Percentiles rank a stretch among this genome's conserved stretches.
Conservation (phyloP, 2,113 vertebrate genomes). For the Zapus hudsonius region DNA sequence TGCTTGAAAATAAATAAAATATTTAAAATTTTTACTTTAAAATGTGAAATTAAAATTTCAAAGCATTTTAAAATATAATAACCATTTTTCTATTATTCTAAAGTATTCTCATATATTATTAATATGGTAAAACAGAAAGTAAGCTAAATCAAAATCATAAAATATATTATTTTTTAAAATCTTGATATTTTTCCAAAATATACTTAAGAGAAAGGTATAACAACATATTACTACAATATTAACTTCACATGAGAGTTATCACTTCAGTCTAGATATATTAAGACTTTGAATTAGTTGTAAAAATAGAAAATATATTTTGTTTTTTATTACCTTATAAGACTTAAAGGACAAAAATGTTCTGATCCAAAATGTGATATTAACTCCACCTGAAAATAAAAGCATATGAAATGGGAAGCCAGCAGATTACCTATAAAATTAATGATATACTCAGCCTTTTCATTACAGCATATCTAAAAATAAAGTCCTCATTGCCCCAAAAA, state of each 20-base stretch:
- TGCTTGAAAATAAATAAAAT: too few species aligned
- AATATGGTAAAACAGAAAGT: conserved; percentile 11
- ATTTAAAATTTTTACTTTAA: too few species aligned
- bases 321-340: conserved; percentile 94
- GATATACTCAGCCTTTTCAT: conserved; percentile 29
- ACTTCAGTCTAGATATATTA: conserved; percentile 33
- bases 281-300: neutral
- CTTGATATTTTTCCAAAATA: conserved; percentile 40
- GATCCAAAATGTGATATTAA: conserved; percentile 98
- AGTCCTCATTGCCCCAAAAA: conserved; percentile 67
- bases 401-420: conserved; percentile 62
- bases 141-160: conserved; percentile 1
- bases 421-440: conserved; percentile 15
- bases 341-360: conserved; percentile 98
- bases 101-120: neutral
- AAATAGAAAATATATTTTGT: neutral
- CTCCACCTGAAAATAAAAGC: conserved; percentile 91
- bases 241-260: neutral
- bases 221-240: neutral
- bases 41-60: conserved; percentile 23
- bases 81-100: neutral
- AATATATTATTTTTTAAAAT: conserved; percentile 37
- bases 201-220: conserved; percentile 36
- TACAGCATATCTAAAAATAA: conserved; percentile 66
- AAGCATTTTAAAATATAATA: conserved; percentile 47